Percentiles rank a stretch among this genome's conserved stretches.
phyloP scores from a whole-genome alignment of 1,140 invertebrate species.

The Hyphantria cunea region DNA sequence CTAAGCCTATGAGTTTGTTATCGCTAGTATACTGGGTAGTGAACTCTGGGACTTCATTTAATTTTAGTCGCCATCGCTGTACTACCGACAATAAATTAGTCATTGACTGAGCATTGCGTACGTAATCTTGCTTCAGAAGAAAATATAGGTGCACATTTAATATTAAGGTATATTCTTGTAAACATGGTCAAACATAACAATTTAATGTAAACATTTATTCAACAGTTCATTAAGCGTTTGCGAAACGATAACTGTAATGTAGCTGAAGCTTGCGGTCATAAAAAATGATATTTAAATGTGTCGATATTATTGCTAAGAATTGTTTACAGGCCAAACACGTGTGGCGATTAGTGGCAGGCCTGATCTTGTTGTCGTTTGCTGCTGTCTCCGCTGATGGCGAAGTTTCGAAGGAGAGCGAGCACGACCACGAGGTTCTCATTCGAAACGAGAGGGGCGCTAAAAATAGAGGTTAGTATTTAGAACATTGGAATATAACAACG shows the following conservation, averaged over 20 bases:
- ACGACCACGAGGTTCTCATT: conserved; percentile 89
- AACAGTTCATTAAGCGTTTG: neutral
- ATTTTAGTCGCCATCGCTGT: conserved; percentile 35
- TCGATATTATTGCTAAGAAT: neutral
- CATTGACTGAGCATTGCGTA: conserved; percentile 34
- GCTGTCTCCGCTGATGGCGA: conserved; percentile 79
- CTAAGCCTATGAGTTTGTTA: conserved; percentile 19
- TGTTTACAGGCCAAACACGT: conserved; percentile 62
- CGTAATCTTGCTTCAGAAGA: too few species aligned
- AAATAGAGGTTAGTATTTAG: conserved; percentile 83
- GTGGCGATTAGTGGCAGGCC: conserved; percentile 69
- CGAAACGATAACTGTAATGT: conserved; percentile 2
- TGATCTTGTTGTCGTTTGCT: conserved; percentile 73
- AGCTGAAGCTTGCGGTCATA: neutral
- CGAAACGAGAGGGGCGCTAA: conserved; percentile 89
- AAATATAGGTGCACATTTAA: too few species aligned
- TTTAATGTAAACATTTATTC: too few species aligned
- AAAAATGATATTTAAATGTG: neutral
- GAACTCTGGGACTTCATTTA: conserved; percentile 34
- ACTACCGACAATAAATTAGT: conserved; percentile 33
- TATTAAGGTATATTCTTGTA: too few species aligned
- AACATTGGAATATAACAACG: conserved; percentile 17
- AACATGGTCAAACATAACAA: too few species aligned
- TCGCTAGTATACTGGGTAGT: conserved; percentile 14
- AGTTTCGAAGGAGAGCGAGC: conserved; percentile 88